Evolutionary conservation across 2,888 invertebrate species (phyloP), one percentile per base, ranked within the genome.

Genomic region (Boloria selene): DNA sequence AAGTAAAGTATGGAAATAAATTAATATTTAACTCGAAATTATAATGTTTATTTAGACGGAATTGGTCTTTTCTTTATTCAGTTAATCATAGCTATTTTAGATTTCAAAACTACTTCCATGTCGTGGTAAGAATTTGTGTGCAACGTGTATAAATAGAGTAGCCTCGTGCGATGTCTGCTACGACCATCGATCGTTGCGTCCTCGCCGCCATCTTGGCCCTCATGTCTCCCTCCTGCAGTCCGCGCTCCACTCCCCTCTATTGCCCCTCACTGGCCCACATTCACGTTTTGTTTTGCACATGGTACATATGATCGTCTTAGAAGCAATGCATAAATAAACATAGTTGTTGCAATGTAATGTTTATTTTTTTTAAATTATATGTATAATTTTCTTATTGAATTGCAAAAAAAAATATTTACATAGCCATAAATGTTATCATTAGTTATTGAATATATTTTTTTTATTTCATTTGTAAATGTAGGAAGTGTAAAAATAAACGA

Each of bases 171-270:
- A 84, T 88, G 90, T 90, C 90, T 90, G 79, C 77, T 77, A 85
- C 86, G 88, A 85, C 86, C 90, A 91, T 91, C 90, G 91, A 90
- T 90, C 91, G 91, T 81, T 85, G 88, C 89, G 90, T 90, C 90
- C 89, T 86, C 88, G 88, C 86, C 88, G 90, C 91, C 91, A 91
- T 91, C 90, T 91, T 91, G 89, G 90, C 90, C 89, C 88, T 88
- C 87, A 82, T 85, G 85, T 87, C 88, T 87, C 88, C 88, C 90
- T 83, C 86, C 83, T 83, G 82, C 84, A 79, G 76, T 75, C 80
- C 78, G 75, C 79, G 77, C 85, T 83, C 83, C 83, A 77, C 84
- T 79, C 83, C 85, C 79, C 82, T 74, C 75, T 65, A 68, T 76
- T 82, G 82, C 88, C 87, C 88, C 88, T 86, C 85, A 85, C 86